Base-by-base conservation (phyloP, 2,888 invertebrate species). In the Glaucopsyche alexis region DNA sequence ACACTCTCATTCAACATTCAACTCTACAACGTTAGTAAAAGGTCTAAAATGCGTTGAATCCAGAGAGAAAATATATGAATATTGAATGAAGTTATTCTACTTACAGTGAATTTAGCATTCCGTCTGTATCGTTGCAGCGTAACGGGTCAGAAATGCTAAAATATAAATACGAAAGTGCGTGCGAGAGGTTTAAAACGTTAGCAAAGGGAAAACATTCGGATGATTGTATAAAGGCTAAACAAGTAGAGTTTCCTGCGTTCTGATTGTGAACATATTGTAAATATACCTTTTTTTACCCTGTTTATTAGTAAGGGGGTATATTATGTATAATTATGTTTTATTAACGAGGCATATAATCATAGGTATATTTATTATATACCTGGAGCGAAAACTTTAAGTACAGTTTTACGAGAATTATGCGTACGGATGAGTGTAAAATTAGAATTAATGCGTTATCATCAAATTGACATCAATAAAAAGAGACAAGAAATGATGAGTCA, bases 31-130 rank as follows among this genome's bases (percentile, higher is more conserved):
- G 7, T 7, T 19, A 9, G 16, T 7, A 73, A 69, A 76, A 71
- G 69, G 75, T 66, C 73, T 14, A 38, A 70, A 77, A 71, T 69
- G 40, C 42, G 16, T 16, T 65, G 49, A 19, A 19, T 8, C 2
- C 8, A 5, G 42, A 66, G 75, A 52, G 60, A 75, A 76, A 77
- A 75, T 75, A 74, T 77, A 78, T 80, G 78, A 80, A 80, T 78
- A 77, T 78, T 79, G 78, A 78, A 80, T 79, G 77, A 76, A 78
- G 78, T 73, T 77, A 77, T 79, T 75, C 74, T 77, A 77, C 75
- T 76, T 77, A 73, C 77, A 74, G 76, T 77, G 78, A 76, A 78
- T 77, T 80, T 77, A 74, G 75, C 76, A 79, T 79, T 77, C 78
- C 73, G 79, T 79, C 78, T 78, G 78, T 79, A 78, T 77, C 77